phyloP scores from a whole-genome alignment of 1,140 invertebrate species.

The Diprion similis region DNA sequence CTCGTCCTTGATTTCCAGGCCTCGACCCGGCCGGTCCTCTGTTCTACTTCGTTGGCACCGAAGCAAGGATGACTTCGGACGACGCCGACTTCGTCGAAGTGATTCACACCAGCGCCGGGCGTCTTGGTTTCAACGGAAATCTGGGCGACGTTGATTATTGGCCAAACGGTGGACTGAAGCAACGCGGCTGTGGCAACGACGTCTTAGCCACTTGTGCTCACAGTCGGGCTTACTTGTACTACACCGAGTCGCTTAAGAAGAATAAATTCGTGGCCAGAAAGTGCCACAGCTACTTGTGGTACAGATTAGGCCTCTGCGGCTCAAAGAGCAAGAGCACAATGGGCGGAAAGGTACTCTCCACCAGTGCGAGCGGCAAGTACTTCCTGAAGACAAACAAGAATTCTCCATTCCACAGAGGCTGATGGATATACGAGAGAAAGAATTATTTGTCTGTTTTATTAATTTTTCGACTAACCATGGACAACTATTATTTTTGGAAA shows the following conservation, averaged over 20 bases:
- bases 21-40: conserved; percentile 62
- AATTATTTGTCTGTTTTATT: too few species aligned
- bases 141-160: conserved; percentile 67
- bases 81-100: conserved; percentile 38
- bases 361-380: neutral
- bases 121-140: conserved; percentile 36
- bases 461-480: too few species aligned
- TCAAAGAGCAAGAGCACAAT: neutral
- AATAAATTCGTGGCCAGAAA: conserved; percentile 1
- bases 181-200: conserved; percentile 44
- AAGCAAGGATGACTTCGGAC: conserved; percentile 39
- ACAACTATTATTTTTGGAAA: too few species aligned
- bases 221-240: conserved; percentile 66
- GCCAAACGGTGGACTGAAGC: conserved; percentile 61
- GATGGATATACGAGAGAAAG: too few species aligned
- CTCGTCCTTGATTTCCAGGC: conserved; percentile 52
- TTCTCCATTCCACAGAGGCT: too few species aligned
- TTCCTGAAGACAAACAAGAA: neutral
- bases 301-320: neutral
- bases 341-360: neutral
- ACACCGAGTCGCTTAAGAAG: conserved; percentile 59
- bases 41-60: conserved; percentile 39
- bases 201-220: conserved; percentile 56
- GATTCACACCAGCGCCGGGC: conserved; percentile 59
- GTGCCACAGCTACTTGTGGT: neutral